phyloP scores from a whole-genome alignment of 2,797 vertebrate genomes.

The Cheracebus regulus region DNA sequence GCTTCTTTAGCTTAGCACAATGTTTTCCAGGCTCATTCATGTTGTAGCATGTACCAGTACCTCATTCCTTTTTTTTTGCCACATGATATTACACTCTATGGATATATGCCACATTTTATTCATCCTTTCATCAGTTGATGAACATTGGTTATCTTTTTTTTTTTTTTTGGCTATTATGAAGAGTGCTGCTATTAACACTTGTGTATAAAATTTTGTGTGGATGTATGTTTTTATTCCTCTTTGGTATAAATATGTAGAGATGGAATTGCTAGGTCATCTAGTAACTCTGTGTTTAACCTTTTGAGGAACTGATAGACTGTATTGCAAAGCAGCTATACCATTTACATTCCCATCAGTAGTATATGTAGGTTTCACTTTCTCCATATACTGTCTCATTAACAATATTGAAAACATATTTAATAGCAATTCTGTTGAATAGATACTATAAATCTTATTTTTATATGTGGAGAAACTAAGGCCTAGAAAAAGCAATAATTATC shows the following conservation, averaged over 20 bases:
- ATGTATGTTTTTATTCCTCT: neutral
- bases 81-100: neutral
- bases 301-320: neutral
- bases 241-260: neutral
- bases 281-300: neutral
- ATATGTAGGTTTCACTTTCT: neutral
- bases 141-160: neutral
- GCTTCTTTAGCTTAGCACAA: neutral
- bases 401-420: neutral
- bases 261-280: neutral
- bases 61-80: neutral
- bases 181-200: neutral
- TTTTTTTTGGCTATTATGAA: neutral
- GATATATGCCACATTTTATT: neutral
- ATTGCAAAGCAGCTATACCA: neutral
- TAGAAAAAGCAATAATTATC: constrained; percentile 26
- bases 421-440: neutral
- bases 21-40: neutral
- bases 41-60: neutral
- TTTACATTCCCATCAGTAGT: neutral
- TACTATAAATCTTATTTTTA: neutral
- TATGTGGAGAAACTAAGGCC: neutral
- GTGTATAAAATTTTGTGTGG: neutral
- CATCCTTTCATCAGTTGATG: neutral
- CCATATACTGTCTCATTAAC: neutral